Evolutionary conservation across 2,113 vertebrate species (phyloP), one percentile per base, ranked within the genome.

Genomic region (Alligator sinensis): DNA sequence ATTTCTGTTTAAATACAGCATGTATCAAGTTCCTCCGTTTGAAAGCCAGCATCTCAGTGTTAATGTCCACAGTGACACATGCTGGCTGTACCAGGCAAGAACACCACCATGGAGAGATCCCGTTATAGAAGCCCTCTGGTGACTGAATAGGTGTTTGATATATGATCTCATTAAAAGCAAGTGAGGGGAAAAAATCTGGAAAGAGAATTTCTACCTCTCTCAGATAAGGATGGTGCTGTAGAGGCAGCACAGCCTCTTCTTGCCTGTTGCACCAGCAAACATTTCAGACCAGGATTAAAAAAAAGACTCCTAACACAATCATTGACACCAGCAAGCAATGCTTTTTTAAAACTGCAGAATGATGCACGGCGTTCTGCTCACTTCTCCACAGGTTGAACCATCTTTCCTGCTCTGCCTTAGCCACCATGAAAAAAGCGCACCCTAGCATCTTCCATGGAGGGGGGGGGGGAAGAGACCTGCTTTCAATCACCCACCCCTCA

Each of bases 61-160:
- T 91, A 60, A 90, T 88, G 93, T 93, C 96, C 97, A 96, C 57
- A 98, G 97, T 97, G 98, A 98, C 98, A 98, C 97, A 96, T 5
- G 55, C 97, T 98, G 98, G 97, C 70, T 66, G 55, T 25, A 82
- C 6, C 1, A 3, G 34, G 96, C 91, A 98, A 98, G 60, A 89
- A 59, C 98, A 98, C 16, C 2, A 0, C 86, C 54, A 93, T 16
- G 47, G 47, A 76, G 76, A 92, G 63, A 94, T 74, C 85, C 83
- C 63, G 59, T 92, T 47, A 84, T 25, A 68, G 59, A 25, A 77
- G 9, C 4, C 82, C 59, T 79, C 89, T 82, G 89, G 81, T 95
- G 87, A 89, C 90, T 96, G 80, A 57, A 89, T 80, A 85, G 91
- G 55, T 28, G 90, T 79, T 89, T 86, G 90, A 96, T 94, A 96